A percentile compares a stretch with the other conserved stretches of the same genome.
Evolutionary conservation across 2,797 vertebrate species (phyloP).

Genomic region (Premnoplex brunnescens): DNA sequence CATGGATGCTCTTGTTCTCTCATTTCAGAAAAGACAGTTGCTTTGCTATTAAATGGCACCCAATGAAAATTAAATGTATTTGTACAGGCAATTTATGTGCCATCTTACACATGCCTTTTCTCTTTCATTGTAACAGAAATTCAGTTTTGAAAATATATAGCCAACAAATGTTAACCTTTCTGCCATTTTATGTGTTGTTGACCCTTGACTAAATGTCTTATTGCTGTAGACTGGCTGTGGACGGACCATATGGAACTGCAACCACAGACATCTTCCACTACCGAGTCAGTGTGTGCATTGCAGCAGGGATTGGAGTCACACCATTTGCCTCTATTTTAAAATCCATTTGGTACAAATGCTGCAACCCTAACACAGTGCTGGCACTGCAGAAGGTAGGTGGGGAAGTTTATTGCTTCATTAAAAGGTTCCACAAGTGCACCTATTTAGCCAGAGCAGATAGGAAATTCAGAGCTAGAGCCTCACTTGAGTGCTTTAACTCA

Average conservation of each 20-base stretch:
- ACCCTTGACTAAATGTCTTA: background rate
- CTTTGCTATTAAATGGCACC: constrained; percentile 11
- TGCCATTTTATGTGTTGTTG: background rate
- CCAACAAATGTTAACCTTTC: background rate
- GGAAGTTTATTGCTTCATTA: background rate
- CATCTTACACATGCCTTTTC: background rate
- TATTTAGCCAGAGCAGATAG: background rate
- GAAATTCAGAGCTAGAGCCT: background rate
- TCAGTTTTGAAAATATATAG: background rate
- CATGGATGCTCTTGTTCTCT: constrained; percentile 34
- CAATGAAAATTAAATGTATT: constrained; percentile 28
- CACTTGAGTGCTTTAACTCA: background rate
- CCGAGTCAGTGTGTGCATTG: constrained; percentile 77
- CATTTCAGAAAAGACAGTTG: background rate
- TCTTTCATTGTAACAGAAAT: background rate
- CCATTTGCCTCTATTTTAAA: constrained; percentile 83
- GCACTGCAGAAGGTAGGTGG: constrained; percentile 76
- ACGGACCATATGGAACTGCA: constrained; percentile 79
- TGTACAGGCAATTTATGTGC: background rate
- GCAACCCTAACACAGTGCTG: constrained; percentile 34
- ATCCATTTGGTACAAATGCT: constrained; percentile 77
- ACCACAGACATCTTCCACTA: constrained; percentile 77
- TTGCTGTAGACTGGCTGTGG: constrained; percentile 76
- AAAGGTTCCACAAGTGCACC: constrained; percentile 19
- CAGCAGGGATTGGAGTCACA: constrained; percentile 81